Evolutionary conservation across 2,888 invertebrate genomes (phyloP).

Genomic region (Aquatica leii): DNA sequence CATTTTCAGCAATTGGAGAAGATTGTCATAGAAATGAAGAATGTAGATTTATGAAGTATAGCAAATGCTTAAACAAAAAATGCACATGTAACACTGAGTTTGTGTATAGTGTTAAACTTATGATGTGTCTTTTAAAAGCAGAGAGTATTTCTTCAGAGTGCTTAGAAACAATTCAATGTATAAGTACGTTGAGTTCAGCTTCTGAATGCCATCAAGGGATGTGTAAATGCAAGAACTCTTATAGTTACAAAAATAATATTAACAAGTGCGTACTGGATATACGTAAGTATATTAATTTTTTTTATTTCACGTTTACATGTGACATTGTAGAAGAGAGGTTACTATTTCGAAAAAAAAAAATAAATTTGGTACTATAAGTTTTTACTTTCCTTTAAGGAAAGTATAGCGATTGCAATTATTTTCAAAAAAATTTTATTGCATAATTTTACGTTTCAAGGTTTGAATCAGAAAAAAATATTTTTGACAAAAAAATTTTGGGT

Average conservation of each 20-base stretch:
- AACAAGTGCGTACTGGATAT: conserved; percentile 49
- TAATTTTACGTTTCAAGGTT: too few species aligned
- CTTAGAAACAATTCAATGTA: conserved; percentile 50
- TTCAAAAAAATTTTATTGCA: too few species aligned
- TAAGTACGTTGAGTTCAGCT: conserved; percentile 42
- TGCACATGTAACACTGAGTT: conserved; percentile 49
- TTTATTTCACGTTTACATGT: too few species aligned
- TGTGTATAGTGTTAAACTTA: conserved; percentile 30
- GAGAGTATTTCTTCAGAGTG: conserved; percentile 44
- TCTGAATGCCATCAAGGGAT: conserved; percentile 44
- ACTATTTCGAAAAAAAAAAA: too few species aligned
- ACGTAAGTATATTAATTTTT: conserved; percentile 47
- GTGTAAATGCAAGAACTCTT: conserved; percentile 49
- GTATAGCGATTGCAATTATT: too few species aligned
- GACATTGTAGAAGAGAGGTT: too few species aligned
- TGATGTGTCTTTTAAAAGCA: conserved; percentile 47
- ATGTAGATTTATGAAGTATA: conserved; percentile 44
- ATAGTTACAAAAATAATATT: conserved; percentile 42
- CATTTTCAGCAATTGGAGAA: conserved; percentile 49
- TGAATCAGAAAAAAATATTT: too few species aligned
- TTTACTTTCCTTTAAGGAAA: too few species aligned
- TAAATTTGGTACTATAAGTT: too few species aligned
- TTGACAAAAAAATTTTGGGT: too few species aligned
- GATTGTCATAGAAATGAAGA: conserved; percentile 45
- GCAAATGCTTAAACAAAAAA: conserved; percentile 43